Evolutionary conservation across 2,888 invertebrate species (phyloP).

Genomic region (Acholoe squamosa): DNA sequence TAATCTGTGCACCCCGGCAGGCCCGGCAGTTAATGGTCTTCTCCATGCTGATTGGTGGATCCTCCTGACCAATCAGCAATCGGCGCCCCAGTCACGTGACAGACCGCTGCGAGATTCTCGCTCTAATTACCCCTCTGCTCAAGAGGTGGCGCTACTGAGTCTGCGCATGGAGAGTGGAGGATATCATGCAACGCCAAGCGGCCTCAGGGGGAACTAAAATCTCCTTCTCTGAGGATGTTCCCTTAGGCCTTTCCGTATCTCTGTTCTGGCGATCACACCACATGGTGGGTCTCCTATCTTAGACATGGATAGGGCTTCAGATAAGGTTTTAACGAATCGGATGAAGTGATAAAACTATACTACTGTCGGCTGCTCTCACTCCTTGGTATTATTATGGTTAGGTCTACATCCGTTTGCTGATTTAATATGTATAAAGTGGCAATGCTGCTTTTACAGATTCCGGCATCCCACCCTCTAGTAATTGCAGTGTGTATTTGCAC

Average conservation of each 20-base stretch:
- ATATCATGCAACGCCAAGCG: background rate
- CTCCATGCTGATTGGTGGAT: conserved; percentile 40
- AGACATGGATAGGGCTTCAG: background rate
- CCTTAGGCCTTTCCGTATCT: background rate
- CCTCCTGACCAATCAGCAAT: conserved; percentile 25
- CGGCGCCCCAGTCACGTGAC: conserved; percentile 35
- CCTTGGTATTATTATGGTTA: too few relatives aligned
- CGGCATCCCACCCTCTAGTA: too few relatives aligned
- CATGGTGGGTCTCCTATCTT: background rate
- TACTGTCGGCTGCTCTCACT: too few relatives aligned
- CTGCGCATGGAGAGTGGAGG: background rate
- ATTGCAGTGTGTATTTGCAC: too few relatives aligned
- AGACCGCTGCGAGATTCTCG: conserved; percentile 18
- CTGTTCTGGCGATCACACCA: background rate
- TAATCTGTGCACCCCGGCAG: conserved; percentile 22
- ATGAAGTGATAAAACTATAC: background rate
- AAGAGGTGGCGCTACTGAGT: conserved; percentile 17
- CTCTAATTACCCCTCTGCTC: background rate
- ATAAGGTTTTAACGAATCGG: conserved; percentile 2
- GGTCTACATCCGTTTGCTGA: too few relatives aligned
- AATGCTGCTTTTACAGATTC: too few relatives aligned
- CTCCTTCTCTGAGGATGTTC: background rate
- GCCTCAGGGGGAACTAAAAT: background rate
- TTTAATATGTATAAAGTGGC: too few relatives aligned
- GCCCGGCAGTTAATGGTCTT: conserved; percentile 39